Evolutionary conservation across 2,797 vertebrate species (phyloP).

Genomic region (Nyctibius grandis): DNA sequence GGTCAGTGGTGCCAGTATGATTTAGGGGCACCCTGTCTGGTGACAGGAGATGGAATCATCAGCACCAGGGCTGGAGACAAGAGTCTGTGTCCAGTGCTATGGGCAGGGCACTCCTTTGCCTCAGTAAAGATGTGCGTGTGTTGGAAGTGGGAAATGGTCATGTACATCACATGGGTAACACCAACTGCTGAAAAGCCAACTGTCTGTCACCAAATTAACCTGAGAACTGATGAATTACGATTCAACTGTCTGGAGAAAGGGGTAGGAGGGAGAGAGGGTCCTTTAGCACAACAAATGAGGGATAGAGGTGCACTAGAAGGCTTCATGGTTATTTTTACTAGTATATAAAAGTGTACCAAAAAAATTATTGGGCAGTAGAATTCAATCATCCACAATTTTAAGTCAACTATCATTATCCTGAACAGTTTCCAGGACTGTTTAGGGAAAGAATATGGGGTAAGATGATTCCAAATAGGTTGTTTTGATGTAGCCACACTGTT

Average conservation of each 20-base stretch:
- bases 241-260: background rate
- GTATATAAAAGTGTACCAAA: background rate
- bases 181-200: background rate
- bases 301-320: background rate
- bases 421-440: background rate
- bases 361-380: background rate
- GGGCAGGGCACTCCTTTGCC: background rate
- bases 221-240: background rate
- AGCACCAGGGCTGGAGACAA: background rate
- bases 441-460: background rate
- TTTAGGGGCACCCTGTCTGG: background rate
- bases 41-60: background rate
- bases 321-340: background rate
- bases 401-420: background rate
- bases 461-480: background rate
- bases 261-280: fast-evolving
- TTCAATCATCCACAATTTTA: background rate
- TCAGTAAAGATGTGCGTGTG: background rate
- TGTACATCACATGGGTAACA: background rate
- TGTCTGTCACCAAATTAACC: background rate
- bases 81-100: background rate
- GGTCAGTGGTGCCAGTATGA: background rate
- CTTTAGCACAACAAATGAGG: background rate
- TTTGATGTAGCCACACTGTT: background rate
- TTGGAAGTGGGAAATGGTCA: background rate